Percentiles rank a stretch among this genome's conserved stretches.
phyloP scores from a whole-genome alignment of 1,140 invertebrate genomes.

The Idris sp. region DNA sequence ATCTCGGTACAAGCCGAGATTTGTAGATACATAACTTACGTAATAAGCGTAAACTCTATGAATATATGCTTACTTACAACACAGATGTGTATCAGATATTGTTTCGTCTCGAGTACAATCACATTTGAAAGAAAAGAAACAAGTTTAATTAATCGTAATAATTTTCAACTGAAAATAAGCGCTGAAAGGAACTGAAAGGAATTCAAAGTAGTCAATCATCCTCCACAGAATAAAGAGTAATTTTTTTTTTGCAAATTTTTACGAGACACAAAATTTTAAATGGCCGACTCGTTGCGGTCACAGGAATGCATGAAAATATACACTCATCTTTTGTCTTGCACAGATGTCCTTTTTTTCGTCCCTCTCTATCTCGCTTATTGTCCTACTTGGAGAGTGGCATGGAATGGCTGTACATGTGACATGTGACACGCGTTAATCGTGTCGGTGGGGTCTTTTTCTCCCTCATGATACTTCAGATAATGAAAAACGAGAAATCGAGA shows the following conservation, averaged over 20 bases:
- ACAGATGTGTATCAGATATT: too few species aligned
- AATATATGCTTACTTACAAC: constrained; percentile 55
- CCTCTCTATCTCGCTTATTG: constrained; percentile 65
- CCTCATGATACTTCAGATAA: constrained; percentile 44
- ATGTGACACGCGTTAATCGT: constrained; percentile 76
- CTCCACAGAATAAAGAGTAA: too few species aligned
- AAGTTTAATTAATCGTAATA: too few species aligned
- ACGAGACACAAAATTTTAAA: constrained; percentile 74
- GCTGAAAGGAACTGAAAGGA: too few species aligned
- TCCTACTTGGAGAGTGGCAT: constrained; percentile 65
- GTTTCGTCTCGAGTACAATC: too few species aligned
- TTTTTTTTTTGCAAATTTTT: too few species aligned
- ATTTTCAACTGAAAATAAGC: too few species aligned
- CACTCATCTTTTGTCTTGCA: constrained; percentile 67
- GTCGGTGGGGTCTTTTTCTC: constrained; percentile 68
- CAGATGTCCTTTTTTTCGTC: constrained; percentile 60
- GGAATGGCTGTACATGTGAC: constrained; percentile 69
- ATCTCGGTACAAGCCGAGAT: constrained; percentile 50
- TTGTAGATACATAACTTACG: constrained; percentile 51
- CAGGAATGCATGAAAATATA: constrained; percentile 72
- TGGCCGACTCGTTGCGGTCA: constrained; percentile 69
- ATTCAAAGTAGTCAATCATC: too few species aligned
- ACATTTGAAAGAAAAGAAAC: too few species aligned
- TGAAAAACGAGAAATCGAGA: constrained; percentile 60
- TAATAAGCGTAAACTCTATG: constrained; percentile 55